Conservation (phyloP, 2,113 vertebrate genomes). For the Indicator indicator region DNA sequence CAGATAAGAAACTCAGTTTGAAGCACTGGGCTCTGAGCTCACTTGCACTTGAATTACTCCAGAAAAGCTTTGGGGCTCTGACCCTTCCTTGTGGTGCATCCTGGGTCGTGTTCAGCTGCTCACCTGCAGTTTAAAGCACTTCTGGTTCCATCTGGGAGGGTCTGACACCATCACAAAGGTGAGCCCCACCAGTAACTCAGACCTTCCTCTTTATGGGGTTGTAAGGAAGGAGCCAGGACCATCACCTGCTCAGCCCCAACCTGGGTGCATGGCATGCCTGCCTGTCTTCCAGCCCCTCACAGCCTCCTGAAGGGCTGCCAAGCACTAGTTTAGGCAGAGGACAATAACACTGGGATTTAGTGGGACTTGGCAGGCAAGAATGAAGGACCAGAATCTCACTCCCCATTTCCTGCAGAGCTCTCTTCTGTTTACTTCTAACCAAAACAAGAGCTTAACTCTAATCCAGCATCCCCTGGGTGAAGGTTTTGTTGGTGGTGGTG, state of each 20-base stretch:
- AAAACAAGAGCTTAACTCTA: background rate
- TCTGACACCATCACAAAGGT: background rate
- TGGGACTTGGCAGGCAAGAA: background rate
- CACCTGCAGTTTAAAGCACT: background rate
- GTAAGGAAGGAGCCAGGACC: background rate
- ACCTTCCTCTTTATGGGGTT: fast-evolving
- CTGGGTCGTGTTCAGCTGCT: background rate
- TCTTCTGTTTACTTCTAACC: background rate
- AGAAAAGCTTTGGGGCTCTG: background rate
- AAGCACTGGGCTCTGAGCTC: background rate
- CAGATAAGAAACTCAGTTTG: background rate
- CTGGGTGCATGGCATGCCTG: fast-evolving
- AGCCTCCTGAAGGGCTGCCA: background rate
- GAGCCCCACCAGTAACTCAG: background rate
- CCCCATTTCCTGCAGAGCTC: background rate
- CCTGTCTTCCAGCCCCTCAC: background rate
- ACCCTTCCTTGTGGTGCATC: background rate
- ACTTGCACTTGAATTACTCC: background rate
- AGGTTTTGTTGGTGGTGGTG: background rate
- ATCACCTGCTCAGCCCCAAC: background rate
- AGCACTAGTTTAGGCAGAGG: background rate
- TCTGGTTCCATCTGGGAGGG: background rate
- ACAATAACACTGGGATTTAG: background rate
- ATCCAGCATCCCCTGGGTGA: background rate
- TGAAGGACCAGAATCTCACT: background rate